Conservation (phyloP, 2,888 invertebrate species). For the Ernsta delagoae region DNA sequence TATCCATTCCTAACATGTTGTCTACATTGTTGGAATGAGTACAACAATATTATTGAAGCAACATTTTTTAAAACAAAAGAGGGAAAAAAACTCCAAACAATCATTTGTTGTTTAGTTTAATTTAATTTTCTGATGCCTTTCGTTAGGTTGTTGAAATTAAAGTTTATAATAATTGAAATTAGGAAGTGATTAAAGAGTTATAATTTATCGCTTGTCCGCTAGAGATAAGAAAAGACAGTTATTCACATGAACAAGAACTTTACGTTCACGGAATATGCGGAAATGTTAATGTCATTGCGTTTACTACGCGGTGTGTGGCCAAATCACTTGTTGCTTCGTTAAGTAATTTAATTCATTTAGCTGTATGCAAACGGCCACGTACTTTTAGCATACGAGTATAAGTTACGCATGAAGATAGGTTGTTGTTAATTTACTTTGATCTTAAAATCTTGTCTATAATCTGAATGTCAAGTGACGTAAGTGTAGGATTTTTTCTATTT, state of each 20-base stretch:
- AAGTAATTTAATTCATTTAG: neutral
- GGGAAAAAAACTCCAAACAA: no score
- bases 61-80: no score
- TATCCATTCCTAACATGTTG: no score
- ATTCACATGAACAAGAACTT: neutral
- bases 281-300: conserved; percentile 7
- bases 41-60: no score
- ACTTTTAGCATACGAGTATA: neutral
- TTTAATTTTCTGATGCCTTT: no score
- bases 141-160: no score
- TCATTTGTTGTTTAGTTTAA: no score
- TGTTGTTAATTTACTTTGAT: neutral
- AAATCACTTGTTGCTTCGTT: neutral
- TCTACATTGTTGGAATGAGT: no score
- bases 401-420: neutral
- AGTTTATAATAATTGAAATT: no score
- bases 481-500: no score
- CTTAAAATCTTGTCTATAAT: neutral
- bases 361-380: neutral
- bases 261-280: neutral
- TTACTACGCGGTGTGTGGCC: neutral
- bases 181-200: no score
- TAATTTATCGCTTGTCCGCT: neutral
- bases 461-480: no score
- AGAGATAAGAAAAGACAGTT: neutral